Evolutionary conservation across 2,797 vertebrate species (phyloP), one percentile per base, ranked within the genome.

Genomic region (Enteromius afrohamiltoni): DNA sequence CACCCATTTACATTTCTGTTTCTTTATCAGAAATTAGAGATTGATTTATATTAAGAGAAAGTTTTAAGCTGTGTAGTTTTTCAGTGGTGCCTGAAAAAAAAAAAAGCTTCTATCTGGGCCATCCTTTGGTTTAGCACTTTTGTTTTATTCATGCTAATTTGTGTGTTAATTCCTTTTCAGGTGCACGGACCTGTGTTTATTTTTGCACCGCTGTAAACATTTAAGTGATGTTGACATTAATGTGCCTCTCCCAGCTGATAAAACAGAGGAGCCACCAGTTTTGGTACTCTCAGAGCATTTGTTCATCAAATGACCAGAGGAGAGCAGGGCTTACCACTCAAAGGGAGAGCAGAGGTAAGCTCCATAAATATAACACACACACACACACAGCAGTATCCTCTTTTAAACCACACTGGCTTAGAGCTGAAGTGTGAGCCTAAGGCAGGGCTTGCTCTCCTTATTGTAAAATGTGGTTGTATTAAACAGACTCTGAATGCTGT

Each of bases 131-230:
- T 88, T 79, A 81, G 78, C 77, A 60, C 40, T 55, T 83, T 85
- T 85, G 78, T 81, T 81, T 83, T 86, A 83, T 86, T 79, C 77
- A 85, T 86, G 80, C 79, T 88, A 86, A 85, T 83, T 82, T 79
- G 78, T 81, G 53, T 82, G 75, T 77, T 85, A 79, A 75, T 86
- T 86, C 68, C 11, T 79, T 80, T 76, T 55, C 53, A 71, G 80
- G 83, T 65, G 40, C 65, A 70, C 68, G 40, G 47, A 77, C 70
- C 83, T 83, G 77, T 40, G 45, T 85, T 87, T 65, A 82, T 85
- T 87, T 85, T 64, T 13, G 78, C 51, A 55, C 55, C 13, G 29
- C 40, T 79, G 74, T 84, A 83, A 88, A 85, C 75, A 82, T 82
- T 73, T 85, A 53, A 84, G 37, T 51, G 34, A 79, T 84, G 74